Conservation (phyloP, 2,888 invertebrate genomes). For the Apomyelois bistriatella region DNA sequence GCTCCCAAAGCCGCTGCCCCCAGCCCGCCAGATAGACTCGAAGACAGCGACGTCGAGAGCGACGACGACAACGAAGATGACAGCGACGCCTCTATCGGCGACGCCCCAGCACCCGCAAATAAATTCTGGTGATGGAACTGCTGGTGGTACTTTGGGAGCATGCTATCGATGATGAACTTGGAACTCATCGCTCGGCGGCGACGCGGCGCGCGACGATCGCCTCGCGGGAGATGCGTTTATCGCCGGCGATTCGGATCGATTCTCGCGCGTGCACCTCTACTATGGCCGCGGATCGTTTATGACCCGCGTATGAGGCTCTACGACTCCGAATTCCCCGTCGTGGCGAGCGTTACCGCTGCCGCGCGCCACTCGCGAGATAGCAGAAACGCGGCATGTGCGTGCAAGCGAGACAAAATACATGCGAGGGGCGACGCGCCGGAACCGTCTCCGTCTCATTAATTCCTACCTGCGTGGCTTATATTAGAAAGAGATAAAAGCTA, state of each 20-base stretch:
- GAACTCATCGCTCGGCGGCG: constrained; percentile 92
- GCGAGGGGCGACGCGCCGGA: constrained; percentile 59
- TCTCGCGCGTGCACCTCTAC: constrained; percentile 81
- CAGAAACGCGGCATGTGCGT: constrained; percentile 68
- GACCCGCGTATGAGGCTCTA: constrained; percentile 92
- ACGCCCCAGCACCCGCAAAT: constrained; percentile 83
- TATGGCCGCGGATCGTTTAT: constrained; percentile 90
- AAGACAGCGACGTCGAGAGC: constrained; percentile 76
- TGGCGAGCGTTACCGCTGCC: constrained; percentile 78
- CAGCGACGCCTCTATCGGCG: constrained; percentile 85
- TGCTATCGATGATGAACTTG: constrained; percentile 98
- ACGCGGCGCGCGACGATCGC: constrained; percentile 79
- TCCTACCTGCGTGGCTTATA: constrained; percentile 77
- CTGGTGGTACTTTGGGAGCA: constrained; percentile 96
- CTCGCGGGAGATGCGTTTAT: constrained; percentile 78
- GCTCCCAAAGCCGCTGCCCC: constrained; percentile 82
- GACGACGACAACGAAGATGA: constrained; percentile 80
- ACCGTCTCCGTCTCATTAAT: constrained; percentile 78
- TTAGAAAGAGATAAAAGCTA: constrained; percentile 81
- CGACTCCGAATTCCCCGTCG: constrained; percentile 90
- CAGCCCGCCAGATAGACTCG: constrained; percentile 82
- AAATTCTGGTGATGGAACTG: constrained; percentile 84
- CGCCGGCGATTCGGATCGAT: constrained; percentile 80
- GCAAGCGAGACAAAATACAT: constrained; percentile 54
- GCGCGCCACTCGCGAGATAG: constrained; percentile 75